Evolutionary conservation across 1,140 invertebrate species (phyloP).

Genomic region (Drosophila micromelanica): DNA sequence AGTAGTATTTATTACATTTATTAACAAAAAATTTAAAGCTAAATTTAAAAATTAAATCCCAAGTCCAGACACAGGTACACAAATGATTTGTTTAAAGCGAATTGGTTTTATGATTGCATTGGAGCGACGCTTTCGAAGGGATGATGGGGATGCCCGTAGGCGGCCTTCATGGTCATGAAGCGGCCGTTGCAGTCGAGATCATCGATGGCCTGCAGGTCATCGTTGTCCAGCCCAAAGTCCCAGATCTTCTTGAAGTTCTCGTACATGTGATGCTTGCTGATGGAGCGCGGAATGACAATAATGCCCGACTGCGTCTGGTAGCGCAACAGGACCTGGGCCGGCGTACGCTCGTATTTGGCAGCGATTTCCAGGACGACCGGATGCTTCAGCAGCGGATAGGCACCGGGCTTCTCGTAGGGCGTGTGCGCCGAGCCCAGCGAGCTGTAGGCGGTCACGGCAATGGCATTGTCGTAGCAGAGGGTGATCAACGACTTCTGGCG

Average conservation of each 20-base stretch:
- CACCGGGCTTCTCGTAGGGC: slow-evolving; percentile 73
- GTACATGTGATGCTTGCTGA: slow-evolving; percentile 88
- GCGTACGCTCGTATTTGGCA: slow-evolving; percentile 88
- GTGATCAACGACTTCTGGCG: slow-evolving; percentile 90
- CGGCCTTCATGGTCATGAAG: slow-evolving; percentile 75
- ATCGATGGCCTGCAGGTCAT: slow-evolving; percentile 88
- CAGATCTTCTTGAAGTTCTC: slow-evolving; percentile 90
- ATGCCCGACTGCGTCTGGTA: slow-evolving; percentile 88
- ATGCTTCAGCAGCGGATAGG: slow-evolving; percentile 62
- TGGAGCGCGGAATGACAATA: slow-evolving; percentile 91
- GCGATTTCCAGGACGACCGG: slow-evolving; percentile 86
- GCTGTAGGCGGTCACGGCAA: slow-evolving; percentile 91
- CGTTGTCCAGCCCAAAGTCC: slow-evolving; percentile 88
- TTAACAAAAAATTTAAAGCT: not conserved
- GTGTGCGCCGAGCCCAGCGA: slow-evolving; percentile 89
- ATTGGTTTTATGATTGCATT: not conserved
- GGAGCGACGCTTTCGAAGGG: slow-evolving; percentile 47
- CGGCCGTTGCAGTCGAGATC: slow-evolving; percentile 85
- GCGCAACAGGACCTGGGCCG: slow-evolving; percentile 89
- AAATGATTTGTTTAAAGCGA: not conserved
- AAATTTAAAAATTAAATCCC: not conserved
- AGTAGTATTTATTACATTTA: too few species aligned
- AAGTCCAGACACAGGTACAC: slow-evolving; percentile 4
- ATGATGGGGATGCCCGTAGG: slow-evolving; percentile 71
- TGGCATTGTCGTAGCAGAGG: slow-evolving; percentile 88